Evolutionary conservation across 2,797 vertebrate genomes (phyloP), one percentile per base, ranked within the genome.

Genomic region (Myotis pilosus): DNA sequence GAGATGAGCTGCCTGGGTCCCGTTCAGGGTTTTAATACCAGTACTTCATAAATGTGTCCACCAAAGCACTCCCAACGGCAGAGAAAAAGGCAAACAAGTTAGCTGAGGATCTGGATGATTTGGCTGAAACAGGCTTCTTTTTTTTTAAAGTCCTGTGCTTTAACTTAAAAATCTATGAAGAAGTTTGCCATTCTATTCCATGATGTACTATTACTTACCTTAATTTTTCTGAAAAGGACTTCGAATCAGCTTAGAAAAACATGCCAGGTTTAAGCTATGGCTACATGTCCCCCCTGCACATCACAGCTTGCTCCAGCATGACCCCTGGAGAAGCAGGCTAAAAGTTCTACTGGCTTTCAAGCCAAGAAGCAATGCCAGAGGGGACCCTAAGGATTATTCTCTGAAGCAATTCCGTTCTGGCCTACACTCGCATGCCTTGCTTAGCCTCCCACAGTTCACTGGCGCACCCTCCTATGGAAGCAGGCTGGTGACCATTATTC

Each of bases 81-180:
- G 41, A 71, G 69, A 38, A 19, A 57, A 81, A 47, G 28, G 9
- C 28, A 44, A 83, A 55, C 49, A 49, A 28, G 22, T 25, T 80
- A 33, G 55, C 72, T 76, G 36, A 89, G 30, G 8, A 4, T 38
- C 62, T 62, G 16, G 19, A 16, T 19, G 36, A 53, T 8, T 55
- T 57, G 38, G 74, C 28, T 15, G 28, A 11, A 71, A 9, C 13
- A 8, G 33, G 6, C 25, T 47, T 7, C 41, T 28, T 66, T 44
- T 60, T 72, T 76, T 68, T 62, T 33, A 78, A 78, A 87, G 44
- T 55, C 72, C 44, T 36, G 3, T 68, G 13, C 15, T 92, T 76
- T 78, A 78, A 83, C 49, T 83, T 82, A 76, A 92, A 93, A 90
- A 86, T 60, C 74, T 64, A 28, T 25, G 69, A 57, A 19, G 6